Base-by-base conservation (phyloP, 2,888 invertebrate species). In the Phaedon cochleariae region DNA sequence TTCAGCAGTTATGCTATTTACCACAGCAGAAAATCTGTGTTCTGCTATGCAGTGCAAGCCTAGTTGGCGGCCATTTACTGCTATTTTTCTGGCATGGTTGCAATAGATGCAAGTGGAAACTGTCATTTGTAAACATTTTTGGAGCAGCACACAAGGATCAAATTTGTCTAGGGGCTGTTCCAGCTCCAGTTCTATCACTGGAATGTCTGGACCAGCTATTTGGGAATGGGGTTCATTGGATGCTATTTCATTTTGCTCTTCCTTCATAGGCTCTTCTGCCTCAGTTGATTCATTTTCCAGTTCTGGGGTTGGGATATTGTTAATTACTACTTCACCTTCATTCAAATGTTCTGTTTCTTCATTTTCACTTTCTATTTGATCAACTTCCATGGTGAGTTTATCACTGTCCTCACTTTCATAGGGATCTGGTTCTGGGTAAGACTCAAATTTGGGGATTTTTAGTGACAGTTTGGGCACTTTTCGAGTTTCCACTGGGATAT, bases 31-130 rank as follows among this genome's bases (percentile, higher is more conserved):
- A 80, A 93, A 94, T 6, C 92, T 87, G 82, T 95, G 95, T 77
- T 93, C 88, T 0, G 90, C 88, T 15, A 94, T 89, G 82, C 95
- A 88, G 79, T 95, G 95, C 45, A 94, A 82, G 6, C 91, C 90
- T 55, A 95, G 84, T 76, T 93, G 92, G 80, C 90, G 90, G 57
- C 92, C 94, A 81, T 94, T 93, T 0, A 95, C 93, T 10, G 93
- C 92, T 73, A 95, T 93, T 75, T 92, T 91, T 18, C 93, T 87
- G 0, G 93, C 94, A 84, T 95, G 94, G 79, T 94, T 93, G 78
- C 95, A 95, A 81, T 93, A 95, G 62, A 94, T 88, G 80, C 95
- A 95, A 67, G 86, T 85, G 6, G 88, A 85, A 76, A 90, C 88
- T 0, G 93, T 91, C 12, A 89, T 87, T 69, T 87, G 85, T 57